These are phyloP conservation scores for Fulica atra DNA, from an alignment of 2,113 vertebrate genomes.

Conservation along the genomic window DNA sequence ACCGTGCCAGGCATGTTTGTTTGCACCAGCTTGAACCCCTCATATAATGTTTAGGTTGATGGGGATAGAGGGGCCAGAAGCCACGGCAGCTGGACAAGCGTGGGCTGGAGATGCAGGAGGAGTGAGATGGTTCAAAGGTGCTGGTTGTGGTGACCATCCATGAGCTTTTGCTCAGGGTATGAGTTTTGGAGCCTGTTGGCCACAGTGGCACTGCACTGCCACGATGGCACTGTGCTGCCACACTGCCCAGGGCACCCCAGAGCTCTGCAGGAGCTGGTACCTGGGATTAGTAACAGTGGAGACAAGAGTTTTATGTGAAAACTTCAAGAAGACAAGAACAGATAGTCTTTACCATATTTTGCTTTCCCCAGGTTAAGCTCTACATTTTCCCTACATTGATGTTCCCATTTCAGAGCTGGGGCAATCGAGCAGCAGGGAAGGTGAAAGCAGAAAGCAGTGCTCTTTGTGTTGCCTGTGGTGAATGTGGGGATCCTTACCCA, in stretches of 20 bases:
- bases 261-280: neutral
- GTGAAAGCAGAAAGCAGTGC: neutral
- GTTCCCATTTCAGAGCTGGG: neutral
- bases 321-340: fast-evolving
- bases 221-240: no score
- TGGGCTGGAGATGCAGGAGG: neutral
- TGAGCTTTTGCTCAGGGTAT: neutral
- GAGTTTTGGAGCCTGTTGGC: neutral
- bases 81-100: neutral
- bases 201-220: fast-evolving
- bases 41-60: no score
- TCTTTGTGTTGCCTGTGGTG: neutral
- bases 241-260: neutral
- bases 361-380: neutral
- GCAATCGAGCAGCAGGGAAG: neutral
- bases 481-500: neutral
- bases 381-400: neutral
- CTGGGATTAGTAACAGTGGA: neutral
- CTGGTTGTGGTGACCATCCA: neutral
- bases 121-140: neutral
- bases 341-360: neutral
- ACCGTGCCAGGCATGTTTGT: neutral
- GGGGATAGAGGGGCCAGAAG: neutral
- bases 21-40: neutral
- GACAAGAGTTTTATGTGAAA: neutral